Percentiles rank a stretch among this genome's conserved stretches.
These are phyloP conservation scores for Heliocidaris erythrogramma DNA, from an alignment of 35 echinoderm and acorn worm genomes.

Conservation along the genomic window DNA sequence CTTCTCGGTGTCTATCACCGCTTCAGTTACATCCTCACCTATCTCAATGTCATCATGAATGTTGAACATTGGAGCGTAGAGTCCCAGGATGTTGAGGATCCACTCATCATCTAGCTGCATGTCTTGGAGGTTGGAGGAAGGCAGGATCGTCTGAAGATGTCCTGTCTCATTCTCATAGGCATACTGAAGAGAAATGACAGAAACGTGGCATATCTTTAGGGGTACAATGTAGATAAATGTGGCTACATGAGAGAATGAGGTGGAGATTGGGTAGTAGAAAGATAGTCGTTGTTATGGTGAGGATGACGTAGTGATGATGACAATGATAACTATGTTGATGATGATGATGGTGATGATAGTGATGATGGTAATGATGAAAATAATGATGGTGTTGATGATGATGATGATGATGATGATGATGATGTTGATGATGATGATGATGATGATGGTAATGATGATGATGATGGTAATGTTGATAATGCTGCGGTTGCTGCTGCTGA, in stretches of 20 bases:
- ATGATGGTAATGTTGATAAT: background rate
- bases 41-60: background rate
- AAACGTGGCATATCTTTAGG: background rate
- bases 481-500: too few relatives aligned
- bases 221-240: background rate
- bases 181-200: slow-evolving; percentile 32
- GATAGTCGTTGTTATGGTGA: background rate
- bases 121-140: slow-evolving; percentile 45
- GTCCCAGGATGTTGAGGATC: slow-evolving; percentile 79
- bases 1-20: background rate
- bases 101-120: slow-evolving; percentile 71
- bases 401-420: background rate
- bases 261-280: background rate
- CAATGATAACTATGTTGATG: background rate
- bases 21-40: background rate
- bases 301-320: background rate
- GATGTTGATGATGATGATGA: background rate
- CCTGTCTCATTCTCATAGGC: slow-evolving; percentile 64
- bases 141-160: slow-evolving; percentile 52
- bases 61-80: slow-evolving; percentile 56
- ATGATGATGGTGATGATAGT: background rate
- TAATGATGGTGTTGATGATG: background rate
- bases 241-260: too few relatives aligned
- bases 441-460: background rate
- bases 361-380: background rate